Base-by-base conservation (phyloP, 2,888 invertebrate genomes). In the Latheticus oryzae region DNA sequence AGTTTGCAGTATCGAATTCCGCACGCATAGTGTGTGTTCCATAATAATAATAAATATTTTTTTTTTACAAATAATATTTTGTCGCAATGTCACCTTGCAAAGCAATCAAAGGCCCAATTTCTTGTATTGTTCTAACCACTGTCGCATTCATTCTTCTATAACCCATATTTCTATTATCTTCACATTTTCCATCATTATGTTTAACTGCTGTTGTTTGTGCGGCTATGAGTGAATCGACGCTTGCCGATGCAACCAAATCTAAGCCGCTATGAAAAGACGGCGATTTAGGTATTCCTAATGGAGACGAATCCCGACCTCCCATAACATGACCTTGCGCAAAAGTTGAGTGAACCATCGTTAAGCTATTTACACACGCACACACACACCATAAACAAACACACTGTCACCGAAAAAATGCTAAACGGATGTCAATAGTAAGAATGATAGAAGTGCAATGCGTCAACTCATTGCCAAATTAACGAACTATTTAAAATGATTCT, bases 211-310 rank as follows among this genome's bases (percentile, higher is more conserved):
- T 28, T 3, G 52, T 52, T 21, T 55, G 55, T n/a, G 40, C 55
- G 9, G 55, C 55, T 5, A 55, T 83, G 78, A 77, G 79, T 71
- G 79, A 76, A 63, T 73, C 72, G 52, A 73, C 71, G 63, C 71
- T 76, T 68, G 84, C 85, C 67, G 83, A 86, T 59, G 90, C 89
- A 71, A 90, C 89, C 73, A 90, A 85, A 78, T 92, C 91, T 68
- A 92, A 83, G 55, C 91, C 92, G 79, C 91, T 90, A 80, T 93
- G 92, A 80, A 92, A 92, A 76, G 91, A 92, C 65, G 92, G 92
- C 72, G 91, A 91, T 80, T 93, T 93, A 68, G 92, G 92, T 75
- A 92, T 88, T 66, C 91, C 89, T 77, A 87, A 82, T 70, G 84
- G 83, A 73, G 84, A 83, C 76, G 83, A 81, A 52, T 72, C 72